Percentiles rank a stretch among this genome's conserved stretches.
These are phyloP conservation scores for Alcis repandata DNA, from an alignment of 2,888 invertebrate species.

Conservation along the genomic window DNA sequence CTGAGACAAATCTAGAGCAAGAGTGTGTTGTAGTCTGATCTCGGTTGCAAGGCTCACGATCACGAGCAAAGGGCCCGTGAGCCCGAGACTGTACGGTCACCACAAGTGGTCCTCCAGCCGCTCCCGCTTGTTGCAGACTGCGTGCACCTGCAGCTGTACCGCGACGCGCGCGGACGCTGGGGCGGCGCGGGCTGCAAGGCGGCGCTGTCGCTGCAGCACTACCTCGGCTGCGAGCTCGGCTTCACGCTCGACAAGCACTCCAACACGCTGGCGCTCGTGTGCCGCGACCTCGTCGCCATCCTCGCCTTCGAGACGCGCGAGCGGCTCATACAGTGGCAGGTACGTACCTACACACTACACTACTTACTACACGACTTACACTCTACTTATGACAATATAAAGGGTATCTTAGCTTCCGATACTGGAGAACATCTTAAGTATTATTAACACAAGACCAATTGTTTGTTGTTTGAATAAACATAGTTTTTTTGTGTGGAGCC, in stretches of 20 bases:
- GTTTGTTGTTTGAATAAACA: no score
- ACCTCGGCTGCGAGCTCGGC: slow-evolving; percentile 93
- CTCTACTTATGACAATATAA: no score
- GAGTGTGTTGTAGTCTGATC: no score
- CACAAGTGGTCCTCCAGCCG: no score
- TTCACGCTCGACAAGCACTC: slow-evolving; percentile 96
- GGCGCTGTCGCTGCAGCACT: slow-evolving; percentile 93
- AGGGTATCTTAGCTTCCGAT: no score
- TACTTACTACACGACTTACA: neutral
- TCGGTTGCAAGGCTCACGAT: no score
- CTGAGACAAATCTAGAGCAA: no score
- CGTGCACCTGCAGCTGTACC: slow-evolving; percentile 94
- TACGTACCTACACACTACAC: slow-evolving; percentile 22
- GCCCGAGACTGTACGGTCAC: no score
- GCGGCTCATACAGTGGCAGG: slow-evolving; percentile 95
- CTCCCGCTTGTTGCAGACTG: slow-evolving; percentile 88
- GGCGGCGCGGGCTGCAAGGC: slow-evolving; percentile 88
- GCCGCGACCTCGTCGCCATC: slow-evolving; percentile 93
- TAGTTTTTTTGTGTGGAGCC: no score
- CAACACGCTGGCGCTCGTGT: slow-evolving; percentile 95
- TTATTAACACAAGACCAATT: no score
- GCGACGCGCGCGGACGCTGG: slow-evolving; percentile 91
- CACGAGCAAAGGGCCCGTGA: no score
- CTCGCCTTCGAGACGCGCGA: slow-evolving; percentile 95
- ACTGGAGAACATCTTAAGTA: no score